Percentiles rank a stretch among this genome's conserved stretches.
These are phyloP conservation scores for Meles meles DNA, from an alignment of 2,113 vertebrate genomes.

Conservation along the genomic window DNA sequence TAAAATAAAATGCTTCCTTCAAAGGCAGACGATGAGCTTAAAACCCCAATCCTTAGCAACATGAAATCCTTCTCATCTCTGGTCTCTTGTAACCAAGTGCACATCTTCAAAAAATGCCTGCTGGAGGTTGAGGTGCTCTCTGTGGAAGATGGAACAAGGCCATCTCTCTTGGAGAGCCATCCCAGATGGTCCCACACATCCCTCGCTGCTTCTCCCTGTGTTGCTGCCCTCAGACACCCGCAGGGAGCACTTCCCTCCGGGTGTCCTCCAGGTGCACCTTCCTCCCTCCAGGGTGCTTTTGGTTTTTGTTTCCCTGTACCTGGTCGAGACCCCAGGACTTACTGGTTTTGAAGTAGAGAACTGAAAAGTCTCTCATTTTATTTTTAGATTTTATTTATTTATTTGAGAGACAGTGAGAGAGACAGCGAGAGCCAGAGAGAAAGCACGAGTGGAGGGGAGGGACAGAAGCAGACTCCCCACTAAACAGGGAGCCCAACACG, in stretches of 20 bases:
- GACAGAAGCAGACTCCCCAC: not conserved
- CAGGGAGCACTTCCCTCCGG: not conserved
- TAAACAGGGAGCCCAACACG: too few relatives aligned
- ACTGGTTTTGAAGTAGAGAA: not conserved
- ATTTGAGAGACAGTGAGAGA: not conserved
- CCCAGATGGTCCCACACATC: not conserved
- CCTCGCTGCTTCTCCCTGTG: not conserved
- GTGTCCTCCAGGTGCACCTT: not conserved
- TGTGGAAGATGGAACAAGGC: not conserved
- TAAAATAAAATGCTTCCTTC: not conserved
- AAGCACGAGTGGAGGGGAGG: not conserved
- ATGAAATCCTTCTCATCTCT: not conserved
- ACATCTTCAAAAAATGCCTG: not conserved
- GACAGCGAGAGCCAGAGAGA: not conserved
- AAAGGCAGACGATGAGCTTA: not conserved
- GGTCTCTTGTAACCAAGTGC: not conserved
- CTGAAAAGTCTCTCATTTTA: not conserved
- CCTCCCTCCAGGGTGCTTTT: not conserved
- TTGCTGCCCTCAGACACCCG: not conserved
- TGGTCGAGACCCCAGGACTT: not conserved
- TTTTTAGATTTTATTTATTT: not conserved
- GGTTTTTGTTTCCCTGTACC: not conserved
- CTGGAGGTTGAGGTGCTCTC: not conserved
- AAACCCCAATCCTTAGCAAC: not conserved
- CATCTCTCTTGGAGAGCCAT: not conserved